These are phyloP conservation scores for Eueremaeus valkanovi DNA, from an alignment of 2,888 invertebrate species.

Conservation along the genomic window DNA sequence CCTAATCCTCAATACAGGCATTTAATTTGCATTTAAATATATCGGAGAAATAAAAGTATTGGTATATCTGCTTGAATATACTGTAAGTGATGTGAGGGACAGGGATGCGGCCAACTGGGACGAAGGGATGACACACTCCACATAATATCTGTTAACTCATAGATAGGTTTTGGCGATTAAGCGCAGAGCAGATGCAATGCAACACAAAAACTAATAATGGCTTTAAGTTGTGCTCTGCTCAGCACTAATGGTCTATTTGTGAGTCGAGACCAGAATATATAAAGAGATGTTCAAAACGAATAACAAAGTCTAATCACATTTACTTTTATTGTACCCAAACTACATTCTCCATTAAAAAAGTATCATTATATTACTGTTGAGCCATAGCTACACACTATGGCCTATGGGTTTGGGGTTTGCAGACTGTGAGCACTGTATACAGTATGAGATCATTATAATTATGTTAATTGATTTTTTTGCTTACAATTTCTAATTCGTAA, in stretches of 20 bases:
- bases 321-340: not conserved
- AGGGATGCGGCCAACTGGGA: too few relatives aligned
- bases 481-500: not conserved
- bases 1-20: too few relatives aligned
- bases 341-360: too few relatives aligned
- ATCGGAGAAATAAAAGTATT: too few relatives aligned
- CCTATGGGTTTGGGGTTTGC: not conserved
- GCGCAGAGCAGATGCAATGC: slow-evolving; percentile 15
- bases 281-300: not conserved
- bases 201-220: not conserved
- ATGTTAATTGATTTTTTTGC: slow-evolving; percentile 24
- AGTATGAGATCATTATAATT: slow-evolving; percentile 25
- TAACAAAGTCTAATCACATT: not conserved
- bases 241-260: slow-evolving; percentile 6
- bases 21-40: too few relatives aligned
- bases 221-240: not conserved
- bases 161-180: too few relatives aligned
- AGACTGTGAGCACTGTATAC: too few relatives aligned
- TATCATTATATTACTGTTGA: not conserved
- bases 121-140: too few relatives aligned
- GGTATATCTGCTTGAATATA: too few relatives aligned
- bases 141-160: too few relatives aligned
- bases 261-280: slow-evolving; percentile 5
- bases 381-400: not conserved
- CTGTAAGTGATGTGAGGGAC: too few relatives aligned